Evolutionary conservation across 2,888 invertebrate genomes (phyloP).

Genomic region (Erebia epiphron): DNA sequence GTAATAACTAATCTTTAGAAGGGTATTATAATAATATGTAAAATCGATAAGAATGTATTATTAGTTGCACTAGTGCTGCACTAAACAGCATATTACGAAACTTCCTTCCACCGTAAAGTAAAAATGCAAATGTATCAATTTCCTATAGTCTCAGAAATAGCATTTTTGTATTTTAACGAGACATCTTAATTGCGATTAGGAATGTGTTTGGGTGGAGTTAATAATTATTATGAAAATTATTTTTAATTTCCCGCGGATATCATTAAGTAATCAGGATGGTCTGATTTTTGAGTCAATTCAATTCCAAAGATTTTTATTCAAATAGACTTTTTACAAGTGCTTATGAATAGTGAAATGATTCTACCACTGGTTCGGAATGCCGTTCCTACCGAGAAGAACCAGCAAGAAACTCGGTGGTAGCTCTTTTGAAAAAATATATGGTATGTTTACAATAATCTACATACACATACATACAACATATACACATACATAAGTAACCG

Average conservation of each 20-base stretch:
- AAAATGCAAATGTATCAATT: slow-evolving; percentile 19
- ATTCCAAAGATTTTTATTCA: too few species aligned
- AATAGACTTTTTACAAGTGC: too few species aligned
- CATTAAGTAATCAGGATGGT: neutral
- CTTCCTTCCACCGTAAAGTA: slow-evolving; percentile 10
- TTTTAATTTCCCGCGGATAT: neutral
- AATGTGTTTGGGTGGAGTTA: slow-evolving; percentile 5
- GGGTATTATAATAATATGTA: neutral
- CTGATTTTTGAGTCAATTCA: neutral
- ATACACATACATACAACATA: too few species aligned
- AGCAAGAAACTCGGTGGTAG: too few species aligned
- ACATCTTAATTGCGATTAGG: slow-evolving; percentile 7
- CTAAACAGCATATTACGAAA: slow-evolving; percentile 1
- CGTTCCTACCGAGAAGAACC: too few species aligned
- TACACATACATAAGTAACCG: too few species aligned
- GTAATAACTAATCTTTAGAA: neutral
- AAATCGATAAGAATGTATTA: neutral
- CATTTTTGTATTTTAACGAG: slow-evolving; percentile 9
- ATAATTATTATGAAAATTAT: neutral
- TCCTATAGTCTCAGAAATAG: slow-evolving; percentile 10
- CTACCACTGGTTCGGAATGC: too few species aligned
- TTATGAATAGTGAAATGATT: too few species aligned
- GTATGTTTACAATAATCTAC: too few species aligned
- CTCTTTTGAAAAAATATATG: too few species aligned
- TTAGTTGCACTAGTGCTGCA: neutral